Evolutionary conservation across 64 coral and sea anemone species (phyloP), one percentile per base, ranked within the genome.

Genomic region (Actinia equina): DNA sequence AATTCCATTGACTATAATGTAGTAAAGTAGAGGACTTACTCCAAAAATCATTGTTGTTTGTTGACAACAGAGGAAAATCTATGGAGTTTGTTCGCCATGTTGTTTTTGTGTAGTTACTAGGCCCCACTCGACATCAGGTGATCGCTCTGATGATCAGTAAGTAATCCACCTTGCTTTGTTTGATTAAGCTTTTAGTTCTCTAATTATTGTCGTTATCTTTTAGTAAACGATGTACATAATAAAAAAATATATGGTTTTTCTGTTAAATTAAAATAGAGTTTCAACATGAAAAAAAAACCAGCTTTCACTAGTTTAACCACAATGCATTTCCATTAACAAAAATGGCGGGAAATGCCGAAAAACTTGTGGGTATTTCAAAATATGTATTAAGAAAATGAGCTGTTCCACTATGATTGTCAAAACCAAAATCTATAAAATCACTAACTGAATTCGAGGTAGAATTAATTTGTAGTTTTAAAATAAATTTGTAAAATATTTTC

Each of bases 1-100:
- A n/a, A 83, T 9, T 15, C 77, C 86, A 51, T 87, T 92, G 20
- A 92, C 6, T 45, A 92, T 53, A 9, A 87, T 14, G 42, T 82
- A 65, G 23, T 71, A 83, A 13, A 81, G 16, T 52, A 74, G 41
- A 42, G 69, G 69, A 15, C 69, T 74, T 30, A 2, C 69, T 26
- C 11, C 26, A 41, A 14, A 41, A 74, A 41, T 30, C 69, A 74
- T 74, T 42, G 25, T 74, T 30, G 3, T 74, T 74, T 74, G 69
- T 15, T 30, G 27, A 74, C n/a, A 74, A 74, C 11, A 30, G 6
- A 27, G 69, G 69, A 41, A 74, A 74, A 74, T 27, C n/a, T 8
- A 7, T 30, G 23, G 2, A 9, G 69, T 74, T 74, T 26, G 26
- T 74, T 26, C 69, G 69, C 69, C 69, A 74, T 74, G 26, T 74